Evolutionary conservation across 2,888 invertebrate genomes (phyloP).

Genomic region (Metellina segmentata): DNA sequence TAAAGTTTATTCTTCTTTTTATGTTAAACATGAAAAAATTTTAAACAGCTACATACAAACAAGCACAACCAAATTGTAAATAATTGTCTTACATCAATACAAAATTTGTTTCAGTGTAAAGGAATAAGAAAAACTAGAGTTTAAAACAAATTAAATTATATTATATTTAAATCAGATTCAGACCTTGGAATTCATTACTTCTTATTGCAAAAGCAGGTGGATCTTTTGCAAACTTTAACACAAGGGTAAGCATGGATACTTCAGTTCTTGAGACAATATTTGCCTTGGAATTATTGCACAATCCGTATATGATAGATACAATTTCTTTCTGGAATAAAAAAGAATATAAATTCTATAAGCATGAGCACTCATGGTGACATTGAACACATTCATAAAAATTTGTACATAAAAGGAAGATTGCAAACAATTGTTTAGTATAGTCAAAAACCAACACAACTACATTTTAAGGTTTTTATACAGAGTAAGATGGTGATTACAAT

Average conservation of each 20-base stretch:
- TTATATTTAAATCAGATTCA: no score
- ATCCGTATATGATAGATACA: conserved; percentile 86
- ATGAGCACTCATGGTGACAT: conserved; percentile 80
- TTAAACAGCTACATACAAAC: no score
- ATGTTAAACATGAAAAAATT: no score
- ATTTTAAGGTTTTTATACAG: not conserved
- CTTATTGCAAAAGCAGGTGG: conserved; percentile 83
- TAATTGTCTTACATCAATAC: no score
- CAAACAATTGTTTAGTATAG: not conserved
- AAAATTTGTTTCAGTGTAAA: no score
- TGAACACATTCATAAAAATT: conserved; percentile 51
- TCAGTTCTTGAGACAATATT: conserved; percentile 88
- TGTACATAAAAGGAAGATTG: not conserved
- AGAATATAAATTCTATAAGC: conserved; percentile 78
- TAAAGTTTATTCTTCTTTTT: no score
- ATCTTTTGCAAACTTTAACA: conserved; percentile 88
- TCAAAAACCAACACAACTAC: not conserved
- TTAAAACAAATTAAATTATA: no score
- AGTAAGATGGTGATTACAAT: no score
- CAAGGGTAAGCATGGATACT: conserved; percentile 85
- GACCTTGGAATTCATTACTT: conserved; percentile 82
- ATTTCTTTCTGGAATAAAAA: conserved; percentile 84
- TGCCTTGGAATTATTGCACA: conserved; percentile 85
- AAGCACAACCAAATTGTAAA: no score
- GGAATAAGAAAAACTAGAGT: no score